Evolutionary conservation across 1,140 invertebrate genomes (phyloP), one percentile per base, ranked within the genome.

Genomic region (Ladona fulva): DNA sequence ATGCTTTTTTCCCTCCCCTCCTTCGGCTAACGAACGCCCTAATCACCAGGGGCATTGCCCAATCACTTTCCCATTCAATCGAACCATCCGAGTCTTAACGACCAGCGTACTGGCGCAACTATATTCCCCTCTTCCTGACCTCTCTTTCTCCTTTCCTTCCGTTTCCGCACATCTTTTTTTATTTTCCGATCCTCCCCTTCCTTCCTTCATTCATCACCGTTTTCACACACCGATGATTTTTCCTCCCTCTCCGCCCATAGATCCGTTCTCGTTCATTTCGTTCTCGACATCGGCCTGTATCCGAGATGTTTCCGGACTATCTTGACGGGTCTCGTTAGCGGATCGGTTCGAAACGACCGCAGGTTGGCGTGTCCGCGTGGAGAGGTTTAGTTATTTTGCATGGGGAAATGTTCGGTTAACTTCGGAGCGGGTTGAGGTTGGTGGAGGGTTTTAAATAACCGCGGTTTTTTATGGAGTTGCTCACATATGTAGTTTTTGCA

Each of bases 61-160:
- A 66, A 66, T 66, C 52, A 66, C 52, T 66, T 66, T 66, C 3
- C 52, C 52, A 66, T 66, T 66, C 52, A 66, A 66, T 66, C 52
- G 52, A 66, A 66, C 52, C 52, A 3, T 66, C n/a, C 52, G 52
- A 66, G 52, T 66, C 52, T 66, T 66, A 66, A 66, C 52, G 14
- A 12, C 52, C 52, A 11, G 10, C 44, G 44, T 52, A 52, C 44
- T 52, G 44, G 44, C 10, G 44, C 44, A 11, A 19, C 44, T 52
- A 11, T 19, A 19, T 52, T 52, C 44, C 19, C 44, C n/a, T 52
- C 10, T 52, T 52, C 52, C 52, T 37, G 52, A 66, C 14, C n/a
- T 66, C 12, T 52, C 44, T 52, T 52, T 19, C 44, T 52, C 44
- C 44, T 19, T 19, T 52, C 44, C 44, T 52, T 10, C 44, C 44